These are phyloP conservation scores for Ptychobarbus kaznakovi DNA, from an alignment of 2,797 vertebrate genomes.

Conservation along the genomic window DNA sequence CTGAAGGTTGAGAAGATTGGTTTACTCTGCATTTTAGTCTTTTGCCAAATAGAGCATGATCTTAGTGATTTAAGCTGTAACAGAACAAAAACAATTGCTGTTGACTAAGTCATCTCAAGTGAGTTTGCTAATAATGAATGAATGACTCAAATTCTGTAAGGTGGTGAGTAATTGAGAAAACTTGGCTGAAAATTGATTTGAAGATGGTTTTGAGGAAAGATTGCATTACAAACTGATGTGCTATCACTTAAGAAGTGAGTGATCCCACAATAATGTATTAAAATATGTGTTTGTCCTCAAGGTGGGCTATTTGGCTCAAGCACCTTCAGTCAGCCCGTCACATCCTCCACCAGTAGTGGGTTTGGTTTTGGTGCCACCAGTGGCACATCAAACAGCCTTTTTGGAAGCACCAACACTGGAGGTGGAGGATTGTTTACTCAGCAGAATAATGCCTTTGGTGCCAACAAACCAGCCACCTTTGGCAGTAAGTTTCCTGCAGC, in stretches of 20 bases:
- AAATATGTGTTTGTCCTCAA: slow-evolving; percentile 58
- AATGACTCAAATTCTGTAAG: neutral
- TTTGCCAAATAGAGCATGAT: neutral
- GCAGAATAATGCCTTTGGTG: slow-evolving; percentile 90
- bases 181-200: neutral
- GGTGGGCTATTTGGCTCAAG: slow-evolving; percentile 91
- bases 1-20: neutral
- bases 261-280: neutral
- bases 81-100: neutral
- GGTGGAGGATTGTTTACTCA: slow-evolving; percentile 91
- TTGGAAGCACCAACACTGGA: slow-evolving; percentile 85
- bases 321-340: slow-evolving; percentile 91
- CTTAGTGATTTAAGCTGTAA: neutral
- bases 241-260: neutral
- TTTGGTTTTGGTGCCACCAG: slow-evolving; percentile 91
- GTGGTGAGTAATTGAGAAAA: neutral
- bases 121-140: neutral
- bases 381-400: slow-evolving; percentile 87
- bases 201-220: slow-evolving; percentile 2
- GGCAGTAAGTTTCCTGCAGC: slow-evolving; percentile 84
- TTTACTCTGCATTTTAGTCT: neutral
- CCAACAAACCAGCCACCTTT: slow-evolving; percentile 89
- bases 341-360: slow-evolving; percentile 88
- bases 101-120: neutral
- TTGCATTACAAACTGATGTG: neutral